Base-by-base conservation (phyloP, 2,113 vertebrate genomes). In the Diglossa brunneiventris region DNA sequence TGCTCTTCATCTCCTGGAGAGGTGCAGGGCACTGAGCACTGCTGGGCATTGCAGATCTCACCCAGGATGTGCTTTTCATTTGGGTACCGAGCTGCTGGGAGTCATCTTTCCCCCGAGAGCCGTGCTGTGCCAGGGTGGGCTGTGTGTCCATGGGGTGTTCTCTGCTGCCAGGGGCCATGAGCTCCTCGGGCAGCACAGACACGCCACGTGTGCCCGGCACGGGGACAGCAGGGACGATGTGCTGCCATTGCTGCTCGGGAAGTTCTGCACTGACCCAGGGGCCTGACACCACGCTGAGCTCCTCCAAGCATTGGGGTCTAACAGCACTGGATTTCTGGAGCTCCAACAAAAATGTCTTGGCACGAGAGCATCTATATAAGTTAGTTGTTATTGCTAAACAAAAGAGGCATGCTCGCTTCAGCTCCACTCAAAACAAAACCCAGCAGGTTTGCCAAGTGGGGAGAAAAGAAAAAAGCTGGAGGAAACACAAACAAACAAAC, bases 371-470 rank as follows among this genome's bases (percentile, higher is more conserved):
- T 59, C 96, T 89, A 58, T 95, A 84, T 92, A 80, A 94, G 95
- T 91, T 91, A 67, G 83, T 79, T 93, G 83, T 79, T 94, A 89
- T 68, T 97, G 90, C 94, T 95, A 78, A 95, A 94, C 92, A 95
- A 90, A 94, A 92, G 91, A 95, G 83, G 58, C 85, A 82, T 68
- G 70, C 80, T 94, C 3, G 0, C 70, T 92, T 90, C 41, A 2
- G 74, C 59, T 77, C 74, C 86, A 50, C 78, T 91, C 87, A 85
- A 95, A 96, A 96, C 93, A 95, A 96, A 95, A 90, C 78, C 70
- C 84, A 73, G 50, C 0, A 10, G 59, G 28, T 90, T 90, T 96
- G 94, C 93, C 96, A 95, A 96, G 39, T 42, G 70, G 58, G 46
- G 68, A 70, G 66, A 68, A 82, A 79, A 87, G 69, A 77, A 61